A percentile compares a stretch with the other conserved stretches of the same genome.
phyloP scores from a whole-genome alignment of 1,140 invertebrate species.

The Pseudomyrmex pallidus region DNA sequence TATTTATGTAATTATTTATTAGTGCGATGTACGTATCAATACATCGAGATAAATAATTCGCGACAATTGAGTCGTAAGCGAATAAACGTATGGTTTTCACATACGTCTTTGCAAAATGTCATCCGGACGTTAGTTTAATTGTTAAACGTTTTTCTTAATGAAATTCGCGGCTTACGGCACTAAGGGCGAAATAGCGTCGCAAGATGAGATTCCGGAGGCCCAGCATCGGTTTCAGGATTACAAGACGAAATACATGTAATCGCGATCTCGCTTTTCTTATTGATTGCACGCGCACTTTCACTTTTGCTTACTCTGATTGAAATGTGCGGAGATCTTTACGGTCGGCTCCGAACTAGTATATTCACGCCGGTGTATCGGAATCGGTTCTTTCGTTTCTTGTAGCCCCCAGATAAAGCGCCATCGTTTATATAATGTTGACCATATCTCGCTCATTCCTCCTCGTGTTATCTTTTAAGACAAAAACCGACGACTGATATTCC shows the following conservation, averaged over 20 bases:
- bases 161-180: constrained; percentile 61
- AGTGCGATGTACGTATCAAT: too few species aligned
- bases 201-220: constrained; percentile 47
- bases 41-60: too few species aligned
- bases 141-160: neutral
- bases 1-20: too few species aligned
- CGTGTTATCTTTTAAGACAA: neutral
- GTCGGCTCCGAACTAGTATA: too few species aligned
- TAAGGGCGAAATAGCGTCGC: constrained; percentile 65
- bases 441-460: constrained; percentile 26
- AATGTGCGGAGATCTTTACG: neutral
- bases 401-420: neutral
- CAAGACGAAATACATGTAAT: neutral
- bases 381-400: constrained; percentile 37
- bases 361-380: neutral
- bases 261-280: constrained; percentile 26
- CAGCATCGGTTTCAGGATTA: constrained; percentile 61
- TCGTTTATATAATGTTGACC: constrained; percentile 64
- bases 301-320: neutral
- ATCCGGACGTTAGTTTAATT: too few species aligned
- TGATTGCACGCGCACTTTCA: neutral
- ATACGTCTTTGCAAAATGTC: too few species aligned
- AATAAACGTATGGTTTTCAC: too few species aligned
- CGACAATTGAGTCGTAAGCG: too few species aligned
- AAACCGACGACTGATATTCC: neutral